Base-by-base conservation (phyloP, 2,797 vertebrate genomes). In the Sebastes vulpes region DNA sequence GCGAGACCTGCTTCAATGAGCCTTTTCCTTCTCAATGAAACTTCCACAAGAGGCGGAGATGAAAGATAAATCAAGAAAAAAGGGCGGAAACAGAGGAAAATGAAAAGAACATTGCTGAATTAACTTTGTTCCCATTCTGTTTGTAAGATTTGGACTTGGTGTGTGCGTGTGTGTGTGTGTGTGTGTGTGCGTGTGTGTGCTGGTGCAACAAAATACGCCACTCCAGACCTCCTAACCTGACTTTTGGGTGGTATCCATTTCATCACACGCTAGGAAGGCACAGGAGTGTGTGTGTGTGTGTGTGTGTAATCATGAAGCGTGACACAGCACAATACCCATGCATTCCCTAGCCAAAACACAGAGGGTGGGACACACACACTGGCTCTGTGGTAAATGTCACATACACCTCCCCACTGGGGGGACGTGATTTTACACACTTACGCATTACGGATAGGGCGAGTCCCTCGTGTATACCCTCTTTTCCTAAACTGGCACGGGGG, bases 291-390 rank as follows among this genome's bases (percentile, higher is more conserved):
- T 77, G 75, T 72, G 80, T 29, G 29, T 29, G 72, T 21, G 23
- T 29, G 29, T 31, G 72, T 21, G 23, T 18, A 83, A 52, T 77
- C 77, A 25, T 28, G 65, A 72, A 77, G 68, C 20, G 20, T 82
- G 79, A 83, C 81, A 73, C 21, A 85, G 85, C 91, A 93, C 88
- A 92, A 92, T 92, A 60, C 79, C 65, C 75, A 16, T 42, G 38
- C 38, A 11, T 14, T 83, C 84, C 58, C 77, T 76, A 93, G 93
- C 87, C 93, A 94, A 93, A 95, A 94, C 94, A 94, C 77, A 85
- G 79, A 89, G 93, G 93, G 90, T 88, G 93, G 92, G 83, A 83
- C 84, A 70, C 31, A 64, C 77, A 77, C 68, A 56, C 54, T 48
- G 77, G 59, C 74, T 83, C 59, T 72, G 75, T 84, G 82, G 74